phyloP scores from a whole-genome alignment of 2,797 vertebrate genomes.

The Clarias pachynema region DNA sequence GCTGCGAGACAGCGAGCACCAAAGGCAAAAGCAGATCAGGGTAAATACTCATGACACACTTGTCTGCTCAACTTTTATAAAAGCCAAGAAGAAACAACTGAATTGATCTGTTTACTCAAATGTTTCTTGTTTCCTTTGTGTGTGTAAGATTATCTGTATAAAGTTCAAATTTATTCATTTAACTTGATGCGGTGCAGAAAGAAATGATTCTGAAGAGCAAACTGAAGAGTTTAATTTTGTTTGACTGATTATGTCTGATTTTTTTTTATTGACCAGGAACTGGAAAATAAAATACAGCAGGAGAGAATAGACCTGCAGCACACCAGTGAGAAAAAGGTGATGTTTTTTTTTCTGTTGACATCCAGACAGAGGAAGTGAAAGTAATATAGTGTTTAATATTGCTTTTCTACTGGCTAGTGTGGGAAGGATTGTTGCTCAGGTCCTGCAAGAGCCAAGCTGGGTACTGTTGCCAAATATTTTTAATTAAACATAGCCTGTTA shows the following conservation, averaged over 20 bases:
- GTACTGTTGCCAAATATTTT: no score
- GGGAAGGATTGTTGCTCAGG: neutral
- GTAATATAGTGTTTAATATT: neutral
- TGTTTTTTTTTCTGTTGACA: neutral
- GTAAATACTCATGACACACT: constrained; percentile 69
- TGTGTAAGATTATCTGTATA: neutral
- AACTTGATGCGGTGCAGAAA: neutral
- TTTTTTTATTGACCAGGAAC: constrained; percentile 77
- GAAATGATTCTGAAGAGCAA: neutral
- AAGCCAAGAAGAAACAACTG: neutral
- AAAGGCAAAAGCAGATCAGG: constrained; percentile 78
- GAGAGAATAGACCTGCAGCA: constrained; percentile 80
- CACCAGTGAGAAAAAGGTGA: constrained; percentile 85
- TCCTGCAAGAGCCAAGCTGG: neutral
- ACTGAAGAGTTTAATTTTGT: neutral
- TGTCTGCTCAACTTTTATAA: neutral
- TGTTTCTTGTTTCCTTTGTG: neutral
- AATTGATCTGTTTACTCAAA: neutral
- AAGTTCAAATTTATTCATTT: neutral
- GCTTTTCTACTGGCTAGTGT: neutral
- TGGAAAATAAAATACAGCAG: constrained; percentile 80
- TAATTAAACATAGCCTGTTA: no score
- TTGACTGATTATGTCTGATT: constrained; percentile 14
- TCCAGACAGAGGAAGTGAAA: neutral
- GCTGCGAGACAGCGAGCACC: constrained; percentile 81